phyloP scores from a whole-genome alignment of 2,888 invertebrate genomes.

The Hartigia nigra region DNA sequence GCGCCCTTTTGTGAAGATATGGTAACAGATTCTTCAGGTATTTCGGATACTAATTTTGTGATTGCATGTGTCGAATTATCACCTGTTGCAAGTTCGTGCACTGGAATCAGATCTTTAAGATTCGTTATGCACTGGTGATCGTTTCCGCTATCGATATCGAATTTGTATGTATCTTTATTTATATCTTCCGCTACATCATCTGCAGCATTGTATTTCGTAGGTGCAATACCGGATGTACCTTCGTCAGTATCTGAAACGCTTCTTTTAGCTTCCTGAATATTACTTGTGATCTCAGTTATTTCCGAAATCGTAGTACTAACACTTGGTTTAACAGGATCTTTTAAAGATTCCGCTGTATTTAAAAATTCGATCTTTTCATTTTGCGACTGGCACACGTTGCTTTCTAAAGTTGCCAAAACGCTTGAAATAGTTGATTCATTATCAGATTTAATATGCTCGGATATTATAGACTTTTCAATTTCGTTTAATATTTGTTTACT shows the following conservation, averaged over 20 bases:
- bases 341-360: constrained; percentile 39
- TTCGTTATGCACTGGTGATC: neutral
- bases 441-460: constrained; percentile 44
- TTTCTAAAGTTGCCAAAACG: constrained; percentile 29
- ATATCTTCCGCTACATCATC: neutral
- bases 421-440: constrained; percentile 25
- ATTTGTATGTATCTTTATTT: neutral
- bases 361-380: constrained; percentile 44
- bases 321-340: constrained; percentile 43
- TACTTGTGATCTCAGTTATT: constrained; percentile 33
- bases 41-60: neutral
- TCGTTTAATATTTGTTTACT: constrained; percentile 56
- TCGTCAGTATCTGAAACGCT: neutral
- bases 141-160: neutral
- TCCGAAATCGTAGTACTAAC: constrained; percentile 49
- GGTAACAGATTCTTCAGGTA: neutral
- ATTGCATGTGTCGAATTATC: neutral
- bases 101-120: neutral
- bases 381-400: constrained; percentile 39
- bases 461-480: constrained; percentile 57
- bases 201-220: neutral
- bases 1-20: neutral
- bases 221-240: neutral
- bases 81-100: neutral
- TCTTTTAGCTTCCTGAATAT: constrained; percentile 12